These are phyloP conservation scores for Archivesica marissinica DNA, from an alignment of 1,140 invertebrate species.

Conservation along the genomic window DNA sequence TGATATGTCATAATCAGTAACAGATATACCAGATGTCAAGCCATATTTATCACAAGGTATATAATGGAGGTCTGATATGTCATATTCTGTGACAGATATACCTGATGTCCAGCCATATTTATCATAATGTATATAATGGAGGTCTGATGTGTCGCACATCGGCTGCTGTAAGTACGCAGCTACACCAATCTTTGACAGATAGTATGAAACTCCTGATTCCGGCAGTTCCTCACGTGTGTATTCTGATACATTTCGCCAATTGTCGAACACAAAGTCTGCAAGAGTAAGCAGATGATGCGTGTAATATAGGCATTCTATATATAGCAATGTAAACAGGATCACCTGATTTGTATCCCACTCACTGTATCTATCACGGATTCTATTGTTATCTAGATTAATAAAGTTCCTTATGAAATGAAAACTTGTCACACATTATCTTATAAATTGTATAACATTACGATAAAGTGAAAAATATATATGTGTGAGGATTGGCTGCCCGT, in stretches of 20 bases:
- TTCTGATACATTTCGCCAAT: neutral
- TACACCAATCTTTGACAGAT: slow-evolving; percentile 3
- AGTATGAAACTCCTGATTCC: neutral
- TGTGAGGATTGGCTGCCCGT: too few relatives aligned
- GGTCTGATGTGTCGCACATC: neutral
- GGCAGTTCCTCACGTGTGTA: neutral
- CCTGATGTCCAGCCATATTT: neutral
- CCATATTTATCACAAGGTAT: too few relatives aligned
- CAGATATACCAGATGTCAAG: neutral
- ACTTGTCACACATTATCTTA: too few relatives aligned
- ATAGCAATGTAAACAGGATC: neutral
- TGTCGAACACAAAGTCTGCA: neutral
- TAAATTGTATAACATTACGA: too few relatives aligned
- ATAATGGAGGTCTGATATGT: too few relatives aligned
- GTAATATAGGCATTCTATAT: neutral
- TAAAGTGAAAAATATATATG: too few relatives aligned
- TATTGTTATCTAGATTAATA: too few relatives aligned
- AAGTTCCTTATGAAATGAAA: too few relatives aligned
- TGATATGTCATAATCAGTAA: neutral
- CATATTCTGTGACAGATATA: too few relatives aligned
- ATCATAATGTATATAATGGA: neutral
- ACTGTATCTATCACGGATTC: too few relatives aligned
- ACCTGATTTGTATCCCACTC: too few relatives aligned
- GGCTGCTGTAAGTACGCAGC: neutral
- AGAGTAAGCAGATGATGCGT: neutral